A percentile compares a stretch with the other conserved stretches of the same genome.
Conservation (phyloP, 2,113 vertebrate species). For the Gopherus evgoodei region DNA sequence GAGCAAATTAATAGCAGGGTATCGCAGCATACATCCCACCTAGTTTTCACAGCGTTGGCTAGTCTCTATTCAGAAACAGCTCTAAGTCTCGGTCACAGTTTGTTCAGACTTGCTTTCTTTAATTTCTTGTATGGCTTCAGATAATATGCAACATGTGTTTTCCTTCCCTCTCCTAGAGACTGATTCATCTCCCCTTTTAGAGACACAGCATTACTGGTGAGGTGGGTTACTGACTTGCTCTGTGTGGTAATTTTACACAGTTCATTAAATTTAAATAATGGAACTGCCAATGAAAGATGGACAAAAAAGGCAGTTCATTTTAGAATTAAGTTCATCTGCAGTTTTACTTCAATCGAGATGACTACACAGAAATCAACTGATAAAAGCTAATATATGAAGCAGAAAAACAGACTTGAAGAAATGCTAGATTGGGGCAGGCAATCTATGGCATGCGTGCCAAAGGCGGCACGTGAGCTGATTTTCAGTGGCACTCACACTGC, state of each 20-base stretch:
- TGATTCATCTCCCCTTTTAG: fast-evolving
- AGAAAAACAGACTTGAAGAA: not conserved
- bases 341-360: not conserved
- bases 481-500: no score
- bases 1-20: not conserved
- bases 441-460: no score
- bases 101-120: not conserved
- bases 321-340: not conserved
- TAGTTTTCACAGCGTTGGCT: not conserved
- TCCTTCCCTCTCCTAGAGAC: fast-evolving
- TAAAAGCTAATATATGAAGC: not conserved
- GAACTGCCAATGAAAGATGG: not conserved
- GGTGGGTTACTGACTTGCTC: not conserved
- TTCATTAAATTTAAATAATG: not conserved
- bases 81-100: not conserved
- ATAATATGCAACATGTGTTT: not conserved
- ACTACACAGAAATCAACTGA: not conserved
- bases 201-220: not conserved
- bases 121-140: not conserved
- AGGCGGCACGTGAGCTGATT: no score
- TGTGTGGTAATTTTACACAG: not conserved
- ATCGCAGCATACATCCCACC: constrained; percentile 25
- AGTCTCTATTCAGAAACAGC: not conserved
- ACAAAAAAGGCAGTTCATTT: not conserved
- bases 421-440: not conserved